Evolutionary conservation across 2,797 vertebrate species (phyloP), one percentile per base, ranked within the genome.

Genomic region (Cichlasoma orientale): DNA sequence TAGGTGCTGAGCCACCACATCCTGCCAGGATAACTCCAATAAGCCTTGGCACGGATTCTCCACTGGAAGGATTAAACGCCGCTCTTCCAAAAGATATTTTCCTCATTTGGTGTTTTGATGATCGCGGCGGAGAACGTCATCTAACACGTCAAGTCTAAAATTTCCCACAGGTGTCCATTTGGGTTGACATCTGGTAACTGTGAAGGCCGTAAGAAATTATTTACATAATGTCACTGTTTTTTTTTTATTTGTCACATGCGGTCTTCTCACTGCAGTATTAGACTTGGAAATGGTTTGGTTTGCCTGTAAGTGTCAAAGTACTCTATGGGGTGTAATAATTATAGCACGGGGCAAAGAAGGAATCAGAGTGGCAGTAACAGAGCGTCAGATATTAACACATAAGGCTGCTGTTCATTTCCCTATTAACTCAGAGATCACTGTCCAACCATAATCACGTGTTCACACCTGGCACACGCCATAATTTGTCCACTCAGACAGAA

Each of bases 1-100:
- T 72, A 72, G 71, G 71, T 72, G 33, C 71, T 36, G 71, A 56
- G 53, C 71, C 54, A 56, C 21, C 36, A 72, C 71, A 29, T 50
- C 6, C 63, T 68, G 63, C 63, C 63, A 68, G 63, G 44, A 68
- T 68, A 14, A 50, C 25, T 68, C 47, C 61, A 68, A 50, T 50
- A 25, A 68, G 61, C 16, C 10, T 68, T 68, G 63, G 63, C 44
- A 68, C 63, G 0, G 11, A 68, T 44, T 68, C 63, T 56, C 23
- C 27, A 10, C 36, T 56, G 70, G 36, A 56, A 21, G 53, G 21
- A 41, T 72, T 55, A 56, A 41, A 72, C 33, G 27, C 23, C 4
- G 6, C 50, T 41, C 53, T 38, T 41, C 14, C 33, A 13, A 72
- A 55, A 41, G 2, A 55, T 41, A 72, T 72, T 38, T 36, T 53